These are phyloP conservation scores for Argentina silus DNA, from an alignment of 2,797 vertebrate genomes.

Conservation along the genomic window DNA sequence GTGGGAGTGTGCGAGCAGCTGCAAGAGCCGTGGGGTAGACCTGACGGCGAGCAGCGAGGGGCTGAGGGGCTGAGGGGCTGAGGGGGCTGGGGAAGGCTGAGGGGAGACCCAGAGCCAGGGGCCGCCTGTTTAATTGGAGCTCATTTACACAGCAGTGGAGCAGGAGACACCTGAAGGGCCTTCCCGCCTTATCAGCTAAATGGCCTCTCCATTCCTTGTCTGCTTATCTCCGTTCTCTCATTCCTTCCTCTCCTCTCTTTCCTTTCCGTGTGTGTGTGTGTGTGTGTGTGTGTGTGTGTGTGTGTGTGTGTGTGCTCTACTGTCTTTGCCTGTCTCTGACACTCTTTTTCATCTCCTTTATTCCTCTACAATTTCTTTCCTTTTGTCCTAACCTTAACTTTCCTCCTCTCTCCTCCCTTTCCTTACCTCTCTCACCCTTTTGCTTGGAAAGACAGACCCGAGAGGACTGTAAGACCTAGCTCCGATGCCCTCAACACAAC, in stretches of 20 bases:
- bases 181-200: constrained; percentile 76
- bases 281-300: neutral
- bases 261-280: neutral
- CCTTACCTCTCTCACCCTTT: neutral
- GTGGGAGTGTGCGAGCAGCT: constrained; percentile 74
- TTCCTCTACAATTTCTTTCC: constrained; percentile 16
- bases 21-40: constrained; percentile 73
- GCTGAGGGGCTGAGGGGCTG: constrained; percentile 61
- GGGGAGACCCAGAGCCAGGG: constrained; percentile 71
- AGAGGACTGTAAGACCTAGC: constrained; percentile 3
- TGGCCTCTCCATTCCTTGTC: constrained; percentile 51
- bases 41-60: constrained; percentile 74
- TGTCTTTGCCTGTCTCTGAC: neutral
- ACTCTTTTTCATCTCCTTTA: neutral
- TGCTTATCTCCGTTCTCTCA: constrained; percentile 21
- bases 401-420: constrained; percentile 13
- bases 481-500: neutral
- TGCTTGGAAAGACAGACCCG: neutral
- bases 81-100: constrained; percentile 63
- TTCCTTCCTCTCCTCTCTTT: constrained; percentile 24
- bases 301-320: neutral
- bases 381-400: constrained; percentile 45
- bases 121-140: constrained; percentile 82
- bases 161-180: constrained; percentile 78
- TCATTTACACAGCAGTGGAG: constrained; percentile 81